phyloP scores from a whole-genome alignment of 2,113 vertebrate species.

The Hippopotamus amphibius region DNA sequence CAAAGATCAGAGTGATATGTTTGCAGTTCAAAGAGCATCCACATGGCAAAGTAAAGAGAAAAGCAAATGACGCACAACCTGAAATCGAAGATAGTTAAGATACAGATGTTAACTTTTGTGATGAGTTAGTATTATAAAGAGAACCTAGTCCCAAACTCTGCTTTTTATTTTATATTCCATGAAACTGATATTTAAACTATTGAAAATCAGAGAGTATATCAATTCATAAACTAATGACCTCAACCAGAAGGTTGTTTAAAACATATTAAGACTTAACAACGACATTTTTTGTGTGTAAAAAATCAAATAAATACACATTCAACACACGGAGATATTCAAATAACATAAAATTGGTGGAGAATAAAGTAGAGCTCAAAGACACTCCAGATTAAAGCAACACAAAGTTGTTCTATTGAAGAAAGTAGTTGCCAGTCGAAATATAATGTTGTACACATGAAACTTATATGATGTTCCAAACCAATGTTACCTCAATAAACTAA shows the following conservation, averaged over 20 bases:
- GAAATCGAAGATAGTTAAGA: slow-evolving; percentile 27
- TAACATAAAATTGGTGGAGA: slow-evolving; percentile 44
- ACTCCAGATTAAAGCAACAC: neutral
- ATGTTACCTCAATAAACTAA: neutral
- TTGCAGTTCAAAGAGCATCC: slow-evolving; percentile 79
- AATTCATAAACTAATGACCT: slow-evolving; percentile 21
- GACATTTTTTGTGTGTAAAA: neutral
- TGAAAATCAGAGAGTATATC: neutral
- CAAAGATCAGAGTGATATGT: slow-evolving; percentile 76
- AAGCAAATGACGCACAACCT: slow-evolving; percentile 40
- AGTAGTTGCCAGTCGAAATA: neutral
- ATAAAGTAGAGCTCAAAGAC: slow-evolving; percentile 29
- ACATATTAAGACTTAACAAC: slow-evolving; percentile 3
- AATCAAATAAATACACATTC: neutral
- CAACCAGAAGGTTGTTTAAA: slow-evolving; percentile 28
- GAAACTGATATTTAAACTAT: slow-evolving; percentile 20
- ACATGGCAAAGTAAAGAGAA: slow-evolving; percentile 46
- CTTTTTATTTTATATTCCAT: slow-evolving; percentile 24
- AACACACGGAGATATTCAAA: slow-evolving; percentile 15
- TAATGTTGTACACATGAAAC: neutral
- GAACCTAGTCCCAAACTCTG: neutral
- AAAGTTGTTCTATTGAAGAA: neutral
- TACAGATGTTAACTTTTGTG: neutral
- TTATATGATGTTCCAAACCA: neutral
- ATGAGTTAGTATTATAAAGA: neutral